Conservation (phyloP, 2,888 invertebrate genomes). For the Sphaerophoria taeniata region DNA sequence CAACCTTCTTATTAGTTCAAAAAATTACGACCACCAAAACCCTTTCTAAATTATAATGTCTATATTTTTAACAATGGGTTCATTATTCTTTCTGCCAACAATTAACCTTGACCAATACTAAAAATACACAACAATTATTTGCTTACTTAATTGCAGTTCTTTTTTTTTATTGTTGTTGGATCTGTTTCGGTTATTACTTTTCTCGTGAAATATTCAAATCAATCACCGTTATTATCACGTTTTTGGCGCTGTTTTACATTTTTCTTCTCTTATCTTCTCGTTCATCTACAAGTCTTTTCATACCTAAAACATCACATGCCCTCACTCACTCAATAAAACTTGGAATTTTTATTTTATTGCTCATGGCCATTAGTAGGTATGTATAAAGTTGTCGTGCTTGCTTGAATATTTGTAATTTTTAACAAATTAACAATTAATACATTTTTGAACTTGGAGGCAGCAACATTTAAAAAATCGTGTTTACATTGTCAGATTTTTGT, state of each 20-base stretch:
- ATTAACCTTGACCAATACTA: slow-evolving; percentile 10
- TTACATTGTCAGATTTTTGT: no score
- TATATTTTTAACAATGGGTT: slow-evolving; percentile 4
- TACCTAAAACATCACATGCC: no score
- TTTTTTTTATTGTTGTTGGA: no score
- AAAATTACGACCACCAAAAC: neutral
- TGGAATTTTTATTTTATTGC: neutral
- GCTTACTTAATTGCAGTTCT: neutral
- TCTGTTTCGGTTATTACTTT: neutral
- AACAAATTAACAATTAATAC: neutral
- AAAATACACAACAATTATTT: neutral
- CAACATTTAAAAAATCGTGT: no score
- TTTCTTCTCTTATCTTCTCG: neutral
- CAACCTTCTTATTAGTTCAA: neutral
- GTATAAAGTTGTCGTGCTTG: no score
- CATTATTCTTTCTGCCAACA: neutral
- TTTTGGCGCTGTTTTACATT: neutral
- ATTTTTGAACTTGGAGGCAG: neutral
- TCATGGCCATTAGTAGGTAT: no score
- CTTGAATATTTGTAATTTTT: neutral
- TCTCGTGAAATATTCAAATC: slow-evolving; percentile 4
- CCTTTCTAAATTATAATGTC: neutral
- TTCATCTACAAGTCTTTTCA: neutral
- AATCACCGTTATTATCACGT: slow-evolving; percentile 5
- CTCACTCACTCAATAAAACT: neutral